A percentile compares a stretch with the other conserved stretches of the same genome.
These are phyloP conservation scores for Dryobotodes eremita DNA, from an alignment of 2,888 invertebrate genomes.

Conservation along the genomic window DNA sequence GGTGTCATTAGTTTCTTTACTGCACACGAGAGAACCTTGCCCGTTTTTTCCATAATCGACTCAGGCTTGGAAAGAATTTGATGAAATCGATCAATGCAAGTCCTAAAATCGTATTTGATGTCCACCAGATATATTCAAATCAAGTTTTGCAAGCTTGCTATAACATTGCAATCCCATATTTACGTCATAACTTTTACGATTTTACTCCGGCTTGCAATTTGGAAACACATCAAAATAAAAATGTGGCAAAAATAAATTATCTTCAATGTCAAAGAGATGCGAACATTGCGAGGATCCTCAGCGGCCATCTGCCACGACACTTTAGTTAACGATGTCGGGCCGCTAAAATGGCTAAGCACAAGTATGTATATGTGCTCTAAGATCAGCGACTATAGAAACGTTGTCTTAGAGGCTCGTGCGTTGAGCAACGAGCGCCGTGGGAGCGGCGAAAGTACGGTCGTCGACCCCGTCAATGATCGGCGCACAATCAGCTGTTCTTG, in stretches of 20 bases:
- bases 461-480: slow-evolving; percentile 83
- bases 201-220: slow-evolving; percentile 39
- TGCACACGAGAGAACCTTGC: slow-evolving; percentile 88
- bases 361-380: slow-evolving; percentile 53
- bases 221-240: slow-evolving; percentile 49
- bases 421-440: slow-evolving; percentile 86
- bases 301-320: slow-evolving; percentile 22
- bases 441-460: slow-evolving; percentile 90
- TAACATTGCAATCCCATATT: slow-evolving; percentile 19
- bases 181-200: slow-evolving; percentile 29
- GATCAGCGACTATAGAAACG: slow-evolving; percentile 65
- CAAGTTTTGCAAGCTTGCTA: slow-evolving; percentile 29
- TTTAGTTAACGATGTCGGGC: slow-evolving; percentile 52
- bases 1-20: slow-evolving; percentile 89
- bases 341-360: slow-evolving; percentile 59
- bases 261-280: slow-evolving; percentile 42
- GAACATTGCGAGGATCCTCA: slow-evolving; percentile 20
- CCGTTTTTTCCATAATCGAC: slow-evolving; percentile 90
- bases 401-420: slow-evolving; percentile 77
- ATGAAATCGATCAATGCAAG: slow-evolving; percentile 10
- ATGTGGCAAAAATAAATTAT: slow-evolving; percentile 36
- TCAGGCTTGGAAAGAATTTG: slow-evolving; percentile 89
- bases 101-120: slow-evolving; percentile 5
- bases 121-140: slow-evolving; percentile 7
- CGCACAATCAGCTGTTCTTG: slow-evolving; percentile 89